Evolutionary conservation across 2,797 vertebrate species (phyloP).

Genomic region (Scolopax bukidnonensis): DNA sequence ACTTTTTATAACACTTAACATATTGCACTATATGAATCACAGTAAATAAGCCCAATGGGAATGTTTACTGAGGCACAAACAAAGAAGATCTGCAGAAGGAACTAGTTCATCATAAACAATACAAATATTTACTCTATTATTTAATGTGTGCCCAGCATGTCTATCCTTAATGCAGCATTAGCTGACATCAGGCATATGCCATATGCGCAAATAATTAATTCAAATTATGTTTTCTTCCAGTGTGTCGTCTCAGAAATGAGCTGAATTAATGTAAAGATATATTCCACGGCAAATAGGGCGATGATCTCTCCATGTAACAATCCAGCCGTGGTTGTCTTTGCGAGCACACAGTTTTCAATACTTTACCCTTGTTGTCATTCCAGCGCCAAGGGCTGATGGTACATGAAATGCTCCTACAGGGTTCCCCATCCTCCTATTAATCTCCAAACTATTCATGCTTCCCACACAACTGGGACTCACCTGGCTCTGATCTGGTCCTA

Average conservation of each 20-base stretch:
- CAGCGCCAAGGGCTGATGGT: slow-evolving; percentile 65
- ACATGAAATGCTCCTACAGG: slow-evolving; percentile 71
- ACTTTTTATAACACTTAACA: slow-evolving; percentile 70
- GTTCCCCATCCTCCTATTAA: neutral
- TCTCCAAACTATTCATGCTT: neutral
- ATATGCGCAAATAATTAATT: slow-evolving; percentile 83
- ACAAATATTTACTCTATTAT: slow-evolving; percentile 82
- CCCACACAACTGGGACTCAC: neutral
- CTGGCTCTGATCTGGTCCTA: neutral
- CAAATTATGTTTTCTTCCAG: slow-evolving; percentile 76
- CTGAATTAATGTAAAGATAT: slow-evolving; percentile 73
- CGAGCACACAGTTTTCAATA: slow-evolving; percentile 56
- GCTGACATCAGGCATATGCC: slow-evolving; percentile 77
- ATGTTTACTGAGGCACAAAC: slow-evolving; percentile 71
- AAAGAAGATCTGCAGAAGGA: slow-evolving; percentile 69
- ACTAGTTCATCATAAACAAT: slow-evolving; percentile 79
- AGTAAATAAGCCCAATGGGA: slow-evolving; percentile 67
- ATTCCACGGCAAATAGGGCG: slow-evolving; percentile 51
- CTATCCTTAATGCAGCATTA: slow-evolving; percentile 79
- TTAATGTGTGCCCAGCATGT: slow-evolving; percentile 80
- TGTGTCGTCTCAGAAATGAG: slow-evolving; percentile 68
- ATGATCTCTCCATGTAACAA: slow-evolving; percentile 53
- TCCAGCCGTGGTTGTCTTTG: slow-evolving; percentile 48
- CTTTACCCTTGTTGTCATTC: slow-evolving; percentile 73
- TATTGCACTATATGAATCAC: slow-evolving; percentile 60